Percentiles rank a stretch among this genome's conserved stretches.
Conservation (phyloP, 2,888 invertebrate species). For the Alsophila aescularia region DNA sequence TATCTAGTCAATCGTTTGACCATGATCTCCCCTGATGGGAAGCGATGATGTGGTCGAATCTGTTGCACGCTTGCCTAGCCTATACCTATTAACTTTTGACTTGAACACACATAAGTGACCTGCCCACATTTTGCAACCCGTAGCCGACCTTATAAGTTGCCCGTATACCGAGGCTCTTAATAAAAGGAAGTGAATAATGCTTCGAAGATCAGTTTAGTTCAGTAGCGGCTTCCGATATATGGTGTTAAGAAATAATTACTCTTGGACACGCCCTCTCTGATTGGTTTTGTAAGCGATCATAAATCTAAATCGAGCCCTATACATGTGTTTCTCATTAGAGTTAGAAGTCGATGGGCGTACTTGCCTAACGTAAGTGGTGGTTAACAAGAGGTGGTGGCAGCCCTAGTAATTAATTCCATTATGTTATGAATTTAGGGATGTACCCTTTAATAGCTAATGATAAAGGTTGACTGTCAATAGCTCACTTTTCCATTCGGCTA, state of each 20-base stretch:
- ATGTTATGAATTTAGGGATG: too few relatives aligned
- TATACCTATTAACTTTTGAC: too few relatives aligned
- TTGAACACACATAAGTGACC: not conserved
- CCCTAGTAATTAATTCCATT: conserved; percentile 7
- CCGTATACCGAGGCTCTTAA: conserved; percentile 4
- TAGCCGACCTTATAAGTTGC: not conserved
- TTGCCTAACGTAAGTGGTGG: conserved; percentile 49
- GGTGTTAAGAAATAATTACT: conserved; percentile 83
- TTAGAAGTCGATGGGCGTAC: conserved; percentile 61
- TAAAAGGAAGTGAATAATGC: conserved; percentile 35
- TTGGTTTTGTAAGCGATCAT: conserved; percentile 78
- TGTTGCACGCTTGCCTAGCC: too few relatives aligned
- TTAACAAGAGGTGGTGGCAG: conserved; percentile 28
- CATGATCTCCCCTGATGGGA: too few relatives aligned
- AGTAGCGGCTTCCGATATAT: conserved; percentile 71
- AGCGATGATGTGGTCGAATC: too few relatives aligned
- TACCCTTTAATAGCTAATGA: too few relatives aligned
- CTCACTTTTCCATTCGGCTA: too few relatives aligned
- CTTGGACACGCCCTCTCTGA: conserved; percentile 74
- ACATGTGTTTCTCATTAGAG: conserved; percentile 69
- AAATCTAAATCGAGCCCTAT: conserved; percentile 69
- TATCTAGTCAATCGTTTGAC: too few relatives aligned
- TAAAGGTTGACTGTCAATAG: too few relatives aligned
- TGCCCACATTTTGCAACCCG: not conserved
- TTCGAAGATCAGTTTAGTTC: conserved; percentile 44